Evolutionary conservation across 2,113 vertebrate genomes (phyloP), one percentile per base, ranked within the genome.

Genomic region (Azemiops feae): DNA sequence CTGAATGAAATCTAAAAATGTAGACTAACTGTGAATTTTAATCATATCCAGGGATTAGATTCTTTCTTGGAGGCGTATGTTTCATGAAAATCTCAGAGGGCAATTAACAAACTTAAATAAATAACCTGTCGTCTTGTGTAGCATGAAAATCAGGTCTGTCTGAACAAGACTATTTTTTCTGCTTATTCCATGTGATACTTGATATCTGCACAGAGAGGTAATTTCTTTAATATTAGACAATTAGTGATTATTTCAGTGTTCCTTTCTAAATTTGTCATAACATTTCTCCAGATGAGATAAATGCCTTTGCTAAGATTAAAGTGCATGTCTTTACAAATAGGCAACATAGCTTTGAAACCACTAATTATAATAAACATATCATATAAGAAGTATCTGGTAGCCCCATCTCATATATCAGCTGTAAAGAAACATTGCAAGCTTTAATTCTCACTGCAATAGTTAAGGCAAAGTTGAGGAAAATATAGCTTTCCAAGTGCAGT

Each of bases 151-250:
- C 2, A 58, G 43, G n/a, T 93, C 93, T 53, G 91, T 89, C 50
- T 88, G 89, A 90, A 93, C 91, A 89, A 9, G 0, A 92, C 88
- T 86, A 54, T 88, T 74, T n/a, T n/a, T 30, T 94, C 93, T 91
- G 27, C 92, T 57, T 60, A 34, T 47, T 91, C 12, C n/a, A 1
- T 81, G 12, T 60, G 54, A 60, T 95, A 89, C 47, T 47, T 55
- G 1, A 3, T n/a, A 45, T 6, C 93, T 92, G n/a, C 87, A 25
- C 14, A 93, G 64, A 45, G 27, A 94, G 0, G 11, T 20, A 34
- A 52, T 88, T 94, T 92, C 39, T 92, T 4, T 34, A 93, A 6
- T n/a, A 93, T 91, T 47, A 87, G 5, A 14, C 8, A 45, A 91
- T 94, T 74, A 92, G 60, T 92, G 23, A 64, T 89, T 89, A 58